These are phyloP conservation scores for Trissoscelio sp. DNA, from an alignment of 2,888 invertebrate species.

Conservation along the genomic window DNA sequence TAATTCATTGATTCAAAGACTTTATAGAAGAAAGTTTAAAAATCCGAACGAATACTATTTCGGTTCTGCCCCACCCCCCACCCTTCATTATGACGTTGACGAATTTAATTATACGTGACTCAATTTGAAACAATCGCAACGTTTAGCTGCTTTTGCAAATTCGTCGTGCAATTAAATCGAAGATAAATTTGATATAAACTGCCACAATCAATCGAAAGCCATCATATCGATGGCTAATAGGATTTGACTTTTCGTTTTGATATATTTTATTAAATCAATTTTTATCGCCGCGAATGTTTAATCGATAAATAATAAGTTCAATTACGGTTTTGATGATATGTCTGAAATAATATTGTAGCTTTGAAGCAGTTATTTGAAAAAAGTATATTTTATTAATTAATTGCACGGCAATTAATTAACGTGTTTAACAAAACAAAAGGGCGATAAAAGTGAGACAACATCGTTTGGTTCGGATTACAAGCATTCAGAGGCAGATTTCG, in stretches of 20 bases:
- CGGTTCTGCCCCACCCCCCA: background rate
- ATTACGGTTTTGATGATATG: too few species aligned
- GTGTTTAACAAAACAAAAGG: slow-evolving; percentile 30
- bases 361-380: too few species aligned
- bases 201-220: slow-evolving; percentile 27
- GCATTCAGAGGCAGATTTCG: slow-evolving; percentile 25
- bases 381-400: background rate
- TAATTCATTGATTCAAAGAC: slow-evolving; percentile 11
- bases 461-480: slow-evolving; percentile 43
- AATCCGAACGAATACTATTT: too few species aligned
- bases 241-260: slow-evolving; percentile 5
- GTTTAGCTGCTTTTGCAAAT: slow-evolving; percentile 24
- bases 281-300: background rate
- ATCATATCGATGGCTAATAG: background rate
- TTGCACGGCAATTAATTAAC: slow-evolving; percentile 37
- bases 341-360: too few species aligned
- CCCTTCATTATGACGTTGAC: slow-evolving; percentile 44
- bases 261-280: slow-evolving; percentile 6
- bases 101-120: slow-evolving; percentile 39
- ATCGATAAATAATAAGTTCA: background rate
- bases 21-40: background rate
- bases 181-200: slow-evolving; percentile 45
- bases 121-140: slow-evolving; percentile 25
- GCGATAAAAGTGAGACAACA: slow-evolving; percentile 16
- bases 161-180: slow-evolving; percentile 35